Conservation (phyloP, 2,888 invertebrate genomes). For the Phasia obesa region DNA sequence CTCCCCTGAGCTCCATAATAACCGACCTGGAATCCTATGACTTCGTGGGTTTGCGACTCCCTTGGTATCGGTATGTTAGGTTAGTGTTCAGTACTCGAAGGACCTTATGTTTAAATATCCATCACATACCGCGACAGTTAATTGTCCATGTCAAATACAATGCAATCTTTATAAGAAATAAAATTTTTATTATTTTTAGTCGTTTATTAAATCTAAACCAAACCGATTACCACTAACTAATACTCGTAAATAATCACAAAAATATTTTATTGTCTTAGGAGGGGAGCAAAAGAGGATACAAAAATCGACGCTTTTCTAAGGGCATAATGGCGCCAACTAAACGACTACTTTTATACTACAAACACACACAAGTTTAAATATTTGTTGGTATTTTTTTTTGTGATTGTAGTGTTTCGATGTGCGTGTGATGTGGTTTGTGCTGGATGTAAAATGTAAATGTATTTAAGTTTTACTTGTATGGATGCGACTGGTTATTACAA, state of each 20-base stretch:
- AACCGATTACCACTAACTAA: slow-evolving; percentile 24
- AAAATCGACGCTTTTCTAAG: slow-evolving; percentile 39
- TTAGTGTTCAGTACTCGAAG: too few species aligned
- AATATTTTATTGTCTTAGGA: background rate
- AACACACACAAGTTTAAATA: slow-evolving; percentile 3
- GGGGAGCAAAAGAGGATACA: background rate
- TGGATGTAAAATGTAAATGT: slow-evolving; percentile 53
- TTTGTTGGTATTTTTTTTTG: background rate
- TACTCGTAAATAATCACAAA: slow-evolving; percentile 40
- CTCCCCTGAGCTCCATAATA: too few species aligned
- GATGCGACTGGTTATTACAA: slow-evolving; percentile 30
- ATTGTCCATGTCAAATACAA: too few species aligned
- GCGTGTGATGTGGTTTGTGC: background rate
- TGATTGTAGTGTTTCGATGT: background rate
- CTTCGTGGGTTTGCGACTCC: too few species aligned
- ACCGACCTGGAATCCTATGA: too few species aligned
- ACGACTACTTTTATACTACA: background rate
- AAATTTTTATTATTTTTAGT: too few species aligned
- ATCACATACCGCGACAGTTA: too few species aligned
- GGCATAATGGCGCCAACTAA: slow-evolving; percentile 59
- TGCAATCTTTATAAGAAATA: too few species aligned
- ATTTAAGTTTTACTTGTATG: slow-evolving; percentile 55
- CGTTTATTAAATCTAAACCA: slow-evolving; percentile 1
- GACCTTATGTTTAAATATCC: too few species aligned
- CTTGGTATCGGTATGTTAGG: too few species aligned